A percentile compares a stretch with the other conserved stretches of the same genome.
phyloP scores from a whole-genome alignment of 2,888 invertebrate genomes.

The Mechanitis mazaeus region DNA sequence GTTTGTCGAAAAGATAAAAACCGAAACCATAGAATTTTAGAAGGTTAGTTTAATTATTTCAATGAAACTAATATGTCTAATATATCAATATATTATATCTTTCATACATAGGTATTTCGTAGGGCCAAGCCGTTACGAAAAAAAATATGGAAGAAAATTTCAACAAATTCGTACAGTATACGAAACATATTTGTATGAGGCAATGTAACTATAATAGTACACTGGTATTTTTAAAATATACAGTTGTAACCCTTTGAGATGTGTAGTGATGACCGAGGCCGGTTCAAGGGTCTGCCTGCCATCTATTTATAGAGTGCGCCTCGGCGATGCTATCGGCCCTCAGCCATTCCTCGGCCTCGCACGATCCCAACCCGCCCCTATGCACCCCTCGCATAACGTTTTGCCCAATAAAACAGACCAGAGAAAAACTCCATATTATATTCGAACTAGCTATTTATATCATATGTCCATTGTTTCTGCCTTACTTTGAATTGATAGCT shows the following conservation, averaged over 20 bases:
- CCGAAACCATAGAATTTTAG: too few species aligned
- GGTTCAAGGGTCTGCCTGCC: constrained; percentile 71
- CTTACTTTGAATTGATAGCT: constrained; percentile 64
- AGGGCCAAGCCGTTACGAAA: too few species aligned
- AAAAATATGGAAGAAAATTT: too few species aligned
- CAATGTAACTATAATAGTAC: constrained; percentile 15
- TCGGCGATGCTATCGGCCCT: constrained; percentile 64
- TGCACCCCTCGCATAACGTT: constrained; percentile 68
- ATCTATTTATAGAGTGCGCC: constrained; percentile 69
- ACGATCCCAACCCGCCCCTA: constrained; percentile 62
- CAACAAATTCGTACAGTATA: neutral
- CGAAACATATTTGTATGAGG: neutral
- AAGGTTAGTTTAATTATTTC: too few species aligned
- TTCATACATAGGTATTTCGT: too few species aligned
- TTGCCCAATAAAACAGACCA: constrained; percentile 68
- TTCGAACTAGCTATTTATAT: constrained; percentile 71
- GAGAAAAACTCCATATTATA: constrained; percentile 61
- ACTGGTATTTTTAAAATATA: constrained; percentile 29
- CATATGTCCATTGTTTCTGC: constrained; percentile 68
- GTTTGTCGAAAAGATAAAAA: too few species aligned
- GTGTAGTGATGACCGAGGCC: constrained; percentile 59
- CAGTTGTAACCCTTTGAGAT: constrained; percentile 51
- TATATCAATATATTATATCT: too few species aligned
- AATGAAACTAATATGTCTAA: too few species aligned
- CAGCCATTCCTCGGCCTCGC: constrained; percentile 54